phyloP scores from a whole-genome alignment of 2,797 vertebrate genomes.

The Anguilla anguilla region DNA sequence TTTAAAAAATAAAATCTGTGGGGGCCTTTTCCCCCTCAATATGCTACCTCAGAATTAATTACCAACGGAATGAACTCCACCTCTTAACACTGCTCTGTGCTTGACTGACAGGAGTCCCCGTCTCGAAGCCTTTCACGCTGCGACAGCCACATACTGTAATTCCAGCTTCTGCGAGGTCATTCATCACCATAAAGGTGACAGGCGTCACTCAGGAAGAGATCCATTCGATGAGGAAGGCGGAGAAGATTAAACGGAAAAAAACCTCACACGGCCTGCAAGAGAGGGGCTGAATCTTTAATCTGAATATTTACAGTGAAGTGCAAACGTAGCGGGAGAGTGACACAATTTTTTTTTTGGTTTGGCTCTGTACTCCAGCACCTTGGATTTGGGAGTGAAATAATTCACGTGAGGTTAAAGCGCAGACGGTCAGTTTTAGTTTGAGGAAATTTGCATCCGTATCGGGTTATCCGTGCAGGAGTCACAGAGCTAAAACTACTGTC shows the following conservation, averaged over 20 bases:
- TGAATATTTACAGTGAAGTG: background rate
- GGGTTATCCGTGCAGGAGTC: too few relatives aligned
- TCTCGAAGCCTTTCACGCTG: background rate
- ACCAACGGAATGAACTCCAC: background rate
- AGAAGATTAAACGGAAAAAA: background rate
- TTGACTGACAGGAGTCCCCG: background rate
- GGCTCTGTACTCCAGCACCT: too few relatives aligned
- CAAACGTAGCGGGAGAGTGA: too few relatives aligned
- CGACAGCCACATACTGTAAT: background rate
- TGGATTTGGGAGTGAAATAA: too few relatives aligned
- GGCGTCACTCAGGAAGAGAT: background rate
- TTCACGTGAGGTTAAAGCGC: too few relatives aligned
- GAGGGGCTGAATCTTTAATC: background rate
- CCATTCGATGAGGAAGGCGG: background rate
- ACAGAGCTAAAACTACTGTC: too few relatives aligned
- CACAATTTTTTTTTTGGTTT: too few relatives aligned
- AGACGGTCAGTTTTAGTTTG: too few relatives aligned
- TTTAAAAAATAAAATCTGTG: background rate
- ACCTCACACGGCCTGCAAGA: background rate
- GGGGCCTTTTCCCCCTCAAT: background rate
- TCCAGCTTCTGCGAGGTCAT: background rate
- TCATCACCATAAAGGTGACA: background rate
- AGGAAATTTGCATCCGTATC: too few relatives aligned
- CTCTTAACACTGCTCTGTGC: background rate
- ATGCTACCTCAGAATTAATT: background rate